Conservation (phyloP, 2,888 invertebrate genomes). For the Steinernema hermaphroditum region DNA sequence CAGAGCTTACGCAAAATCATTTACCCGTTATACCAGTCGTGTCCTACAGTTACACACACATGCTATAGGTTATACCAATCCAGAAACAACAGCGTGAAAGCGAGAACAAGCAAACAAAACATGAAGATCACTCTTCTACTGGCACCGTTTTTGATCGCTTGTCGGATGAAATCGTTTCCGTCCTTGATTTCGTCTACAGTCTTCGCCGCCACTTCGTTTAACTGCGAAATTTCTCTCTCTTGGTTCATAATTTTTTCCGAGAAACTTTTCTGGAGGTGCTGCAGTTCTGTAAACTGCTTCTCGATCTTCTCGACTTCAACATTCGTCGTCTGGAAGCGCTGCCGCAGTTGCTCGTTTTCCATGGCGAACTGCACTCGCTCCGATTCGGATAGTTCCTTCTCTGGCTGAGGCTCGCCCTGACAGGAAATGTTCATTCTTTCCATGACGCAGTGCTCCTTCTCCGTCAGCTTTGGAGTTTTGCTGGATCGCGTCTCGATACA, state of each 20-base stretch:
- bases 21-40: too few species aligned
- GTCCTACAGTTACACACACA: too few species aligned
- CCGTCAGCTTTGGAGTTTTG: too few species aligned
- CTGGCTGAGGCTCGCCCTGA: conserved; percentile 20
- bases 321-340: conserved; percentile 40
- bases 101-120: conserved; percentile 92
- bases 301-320: conserved; percentile 66
- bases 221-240: conserved; percentile 86
- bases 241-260: conserved; percentile 82
- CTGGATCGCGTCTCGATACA: neutral
- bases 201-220: conserved; percentile 84
- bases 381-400: conserved; percentile 18
- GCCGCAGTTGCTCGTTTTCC: conserved; percentile 44
- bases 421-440: too few species aligned
- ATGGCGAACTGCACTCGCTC: conserved; percentile 44
- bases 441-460: too few species aligned
- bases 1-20: too few species aligned
- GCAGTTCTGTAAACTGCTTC: conserved; percentile 87
- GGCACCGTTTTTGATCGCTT: conserved; percentile 90
- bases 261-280: conserved; percentile 90
- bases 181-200: conserved; percentile 92
- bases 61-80: conserved; percentile 88
- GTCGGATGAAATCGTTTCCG: conserved; percentile 93
- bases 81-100: conserved; percentile 89
- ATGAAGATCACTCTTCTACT: conserved; percentile 89